These are phyloP conservation scores for Helicoverpa armigera DNA, from an alignment of 1,140 invertebrate genomes.

Conservation along the genomic window DNA sequence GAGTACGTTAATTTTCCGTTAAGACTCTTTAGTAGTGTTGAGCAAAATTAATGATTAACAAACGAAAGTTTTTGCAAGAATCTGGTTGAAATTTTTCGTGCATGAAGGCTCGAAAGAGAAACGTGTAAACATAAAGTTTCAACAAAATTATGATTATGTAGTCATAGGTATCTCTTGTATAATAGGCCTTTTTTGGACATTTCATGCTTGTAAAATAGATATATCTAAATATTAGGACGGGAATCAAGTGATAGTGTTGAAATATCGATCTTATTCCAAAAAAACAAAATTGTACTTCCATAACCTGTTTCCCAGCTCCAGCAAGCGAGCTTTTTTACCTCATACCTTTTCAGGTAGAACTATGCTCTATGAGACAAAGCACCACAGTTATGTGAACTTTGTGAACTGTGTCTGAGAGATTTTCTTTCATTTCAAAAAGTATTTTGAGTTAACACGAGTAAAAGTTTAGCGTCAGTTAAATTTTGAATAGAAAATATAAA, in stretches of 20 bases:
- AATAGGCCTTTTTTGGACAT: no score
- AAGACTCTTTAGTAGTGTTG: neutral
- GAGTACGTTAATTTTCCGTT: neutral
- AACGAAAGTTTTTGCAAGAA: constrained; percentile 12
- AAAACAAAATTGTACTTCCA: constrained; percentile 1
- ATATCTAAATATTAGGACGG: no score
- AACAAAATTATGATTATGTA: neutral
- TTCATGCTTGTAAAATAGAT: no score
- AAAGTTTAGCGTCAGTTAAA: neutral
- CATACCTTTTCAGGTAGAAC: constrained; percentile 12
- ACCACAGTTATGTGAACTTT: constrained; percentile 10
- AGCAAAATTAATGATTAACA: constrained; percentile 17
- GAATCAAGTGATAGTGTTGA: no score
- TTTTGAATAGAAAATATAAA: neutral
- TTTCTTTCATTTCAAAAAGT: neutral
- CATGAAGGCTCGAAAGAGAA: neutral
- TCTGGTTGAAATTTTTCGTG: constrained; percentile 1
- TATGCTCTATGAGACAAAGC: constrained; percentile 16
- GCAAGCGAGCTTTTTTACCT: constrained; percentile 9
- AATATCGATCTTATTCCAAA: neutral
- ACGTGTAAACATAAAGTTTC: neutral
- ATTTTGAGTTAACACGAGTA: neutral
- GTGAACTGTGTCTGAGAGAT: neutral
- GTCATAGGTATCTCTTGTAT: neutral
- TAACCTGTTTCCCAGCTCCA: constrained; percentile 13